Percentiles rank a stretch among this genome's conserved stretches.
Evolutionary conservation across 1,140 invertebrate genomes (phyloP).

Genomic region (Pogonomyrmex californicus): DNA sequence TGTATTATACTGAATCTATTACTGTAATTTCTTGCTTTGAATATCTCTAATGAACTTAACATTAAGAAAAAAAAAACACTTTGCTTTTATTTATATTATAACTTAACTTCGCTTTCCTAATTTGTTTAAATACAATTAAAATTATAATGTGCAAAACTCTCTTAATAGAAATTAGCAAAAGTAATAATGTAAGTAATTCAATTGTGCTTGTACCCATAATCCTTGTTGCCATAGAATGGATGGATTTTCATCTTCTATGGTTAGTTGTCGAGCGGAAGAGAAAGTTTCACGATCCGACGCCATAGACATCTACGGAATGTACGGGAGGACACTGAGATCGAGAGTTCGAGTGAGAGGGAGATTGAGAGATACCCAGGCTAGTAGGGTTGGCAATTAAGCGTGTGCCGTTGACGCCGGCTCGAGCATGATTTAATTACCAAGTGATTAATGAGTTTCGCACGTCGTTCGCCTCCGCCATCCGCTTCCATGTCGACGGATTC

Average conservation of each 20-base stretch:
- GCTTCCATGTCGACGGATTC: slow-evolving; percentile 65
- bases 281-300: slow-evolving; percentile 10
- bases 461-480: slow-evolving; percentile 55
- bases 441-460: slow-evolving; percentile 81
- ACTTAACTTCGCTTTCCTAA: background rate
- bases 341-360: slow-evolving; percentile 43
- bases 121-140: background rate
- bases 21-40: background rate
- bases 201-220: background rate
- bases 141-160: background rate
- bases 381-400: slow-evolving; percentile 76
- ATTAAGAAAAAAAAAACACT: background rate
- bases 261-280: background rate
- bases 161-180: too few relatives aligned
- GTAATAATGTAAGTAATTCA: background rate
- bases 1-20: background rate
- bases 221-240: background rate
- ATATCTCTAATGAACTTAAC: background rate
- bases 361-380: slow-evolving; percentile 51
- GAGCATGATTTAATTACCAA: slow-evolving; percentile 83
- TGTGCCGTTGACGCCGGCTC: slow-evolving; percentile 79
- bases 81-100: background rate
- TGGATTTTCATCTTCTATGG: background rate
- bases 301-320: slow-evolving; percentile 24
- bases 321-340: slow-evolving; percentile 45